A percentile compares a stretch with the other conserved stretches of the same genome.
These are phyloP conservation scores for Poeciliopsis turrubarensis DNA, from an alignment of 2,113 vertebrate species.

Conservation along the genomic window DNA sequence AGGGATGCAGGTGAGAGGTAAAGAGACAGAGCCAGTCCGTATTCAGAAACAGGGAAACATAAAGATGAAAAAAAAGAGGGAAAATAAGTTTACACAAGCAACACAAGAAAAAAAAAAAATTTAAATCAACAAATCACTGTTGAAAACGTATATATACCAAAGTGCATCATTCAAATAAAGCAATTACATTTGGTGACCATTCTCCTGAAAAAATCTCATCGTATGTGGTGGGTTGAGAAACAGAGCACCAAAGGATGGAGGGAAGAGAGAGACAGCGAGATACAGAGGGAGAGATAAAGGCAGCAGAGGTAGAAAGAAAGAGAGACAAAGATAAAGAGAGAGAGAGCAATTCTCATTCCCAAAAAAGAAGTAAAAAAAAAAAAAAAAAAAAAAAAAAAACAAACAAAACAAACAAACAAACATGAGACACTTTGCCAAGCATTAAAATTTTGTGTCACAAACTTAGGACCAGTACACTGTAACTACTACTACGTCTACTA, in stretches of 20 bases:
- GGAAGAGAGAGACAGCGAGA: slow-evolving; percentile 35
- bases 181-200: slow-evolving; percentile 81
- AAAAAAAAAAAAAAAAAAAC: slow-evolving; percentile 70
- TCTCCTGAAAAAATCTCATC: slow-evolving; percentile 75
- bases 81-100: slow-evolving; percentile 64
- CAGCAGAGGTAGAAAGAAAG: slow-evolving; percentile 11
- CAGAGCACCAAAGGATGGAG: slow-evolving; percentile 74
- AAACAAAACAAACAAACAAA: slow-evolving; percentile 67
- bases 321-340: slow-evolving; percentile 8
- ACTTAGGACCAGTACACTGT: slow-evolving; percentile 74
- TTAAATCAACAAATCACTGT: slow-evolving; percentile 36
- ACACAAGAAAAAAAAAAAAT: slow-evolving; percentile 53
- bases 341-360: slow-evolving; percentile 69
- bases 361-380: slow-evolving; percentile 75
- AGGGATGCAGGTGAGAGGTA: slow-evolving; percentile 72
- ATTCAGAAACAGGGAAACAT: slow-evolving; percentile 57
- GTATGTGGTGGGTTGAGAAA: slow-evolving; percentile 73
- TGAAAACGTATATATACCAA: slow-evolving; percentile 66
- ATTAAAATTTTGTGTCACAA: slow-evolving; percentile 77
- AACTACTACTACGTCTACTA: slow-evolving; percentile 68
- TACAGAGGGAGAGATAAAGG: slow-evolving; percentile 19
- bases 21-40: slow-evolving; percentile 76
- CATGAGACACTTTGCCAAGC: slow-evolving; percentile 78
- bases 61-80: slow-evolving; percentile 51
- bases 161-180: slow-evolving; percentile 83